Base-by-base conservation (phyloP, 1,140 invertebrate species). In the Telenomus remus region DNA sequence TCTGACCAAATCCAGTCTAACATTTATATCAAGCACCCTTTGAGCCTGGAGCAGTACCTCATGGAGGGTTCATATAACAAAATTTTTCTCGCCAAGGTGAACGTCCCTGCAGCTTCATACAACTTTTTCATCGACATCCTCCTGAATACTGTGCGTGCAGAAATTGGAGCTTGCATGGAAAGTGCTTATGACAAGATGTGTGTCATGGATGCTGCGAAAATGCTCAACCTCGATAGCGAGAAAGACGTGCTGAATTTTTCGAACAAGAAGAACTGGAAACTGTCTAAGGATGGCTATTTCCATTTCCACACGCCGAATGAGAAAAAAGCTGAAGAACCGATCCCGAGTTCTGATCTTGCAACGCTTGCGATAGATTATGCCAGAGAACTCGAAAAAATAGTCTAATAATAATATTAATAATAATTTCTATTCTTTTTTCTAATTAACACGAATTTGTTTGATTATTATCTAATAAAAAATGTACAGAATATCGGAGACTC, bases 31-130 rank as follows among this genome's bases (percentile, higher is more conserved):
- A 92, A 93, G 72, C 97, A 98, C 86, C 97, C 98, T 0, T 90
- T 99, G 0, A 96, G 95, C 34, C 90, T 99, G 74, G 98, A 99
- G 82, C 98, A 99, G 83, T 99, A 97, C 88, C 90, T 99, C 43
- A 99, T 99, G 97, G 98, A 99, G 89, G 98, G 98, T 27, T 97
- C 96, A 64, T 99, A 99, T 83, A 99, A 99, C 85, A 99, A 99
- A 91, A 95, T 96, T 57, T 96, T 96, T 82, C 86, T 95, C 43
- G 94, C 94, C 3, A 93, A 97, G 89, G 95, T 93, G 43, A 97
- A 97, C 89, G 97, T 99, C n/a, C 98, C 98, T 48, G 95, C 97
- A 8, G 94, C 95, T 63, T 95, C 94, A 56, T 99, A 99, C 86
- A 97, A 95, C 63, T 95, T 97, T 79, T 99, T 99, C 85, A 99